Conservation (phyloP, 2,113 vertebrate species). For the Blennius ocellaris region DNA sequence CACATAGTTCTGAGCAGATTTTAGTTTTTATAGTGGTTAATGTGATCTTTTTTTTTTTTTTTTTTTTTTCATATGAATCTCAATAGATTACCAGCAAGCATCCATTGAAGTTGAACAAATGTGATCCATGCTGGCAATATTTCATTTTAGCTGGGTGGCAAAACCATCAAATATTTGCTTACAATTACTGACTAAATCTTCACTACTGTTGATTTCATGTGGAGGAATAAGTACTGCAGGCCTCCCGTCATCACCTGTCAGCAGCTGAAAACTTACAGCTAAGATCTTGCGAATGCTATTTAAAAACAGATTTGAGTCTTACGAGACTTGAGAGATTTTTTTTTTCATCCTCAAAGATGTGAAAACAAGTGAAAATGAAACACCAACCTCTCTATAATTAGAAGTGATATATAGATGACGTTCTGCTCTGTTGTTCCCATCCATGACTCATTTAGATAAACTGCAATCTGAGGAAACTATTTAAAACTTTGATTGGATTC, state of each 20-base stretch:
- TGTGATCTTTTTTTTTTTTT: slow-evolving; percentile 5
- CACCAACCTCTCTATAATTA: slow-evolving; percentile 34
- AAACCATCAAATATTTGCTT: neutral
- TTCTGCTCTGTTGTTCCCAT: slow-evolving; percentile 6
- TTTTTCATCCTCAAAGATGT: slow-evolving; percentile 3
- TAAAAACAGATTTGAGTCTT: neutral
- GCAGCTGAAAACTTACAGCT: neutral
- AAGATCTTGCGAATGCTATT: neutral
- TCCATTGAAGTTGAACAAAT: slow-evolving; percentile 33
- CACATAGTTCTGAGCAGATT: slow-evolving; percentile 12
- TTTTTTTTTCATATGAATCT: slow-evolving; percentile 3
- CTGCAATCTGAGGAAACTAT: neutral
- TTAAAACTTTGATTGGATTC: neutral
- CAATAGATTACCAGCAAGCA: neutral
- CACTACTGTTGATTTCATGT: neutral
- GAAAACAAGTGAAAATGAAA: slow-evolving; percentile 50
- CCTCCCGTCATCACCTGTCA: neutral
- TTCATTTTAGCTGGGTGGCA: slow-evolving; percentile 12
- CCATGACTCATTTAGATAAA: slow-evolving; percentile 6
- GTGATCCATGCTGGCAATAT: slow-evolving; percentile 37
- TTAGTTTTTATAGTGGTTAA: slow-evolving; percentile 4
- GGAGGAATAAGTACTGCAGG: neutral
- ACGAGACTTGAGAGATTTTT: neutral
- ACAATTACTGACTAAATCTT: slow-evolving; percentile 2
- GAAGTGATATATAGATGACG: slow-evolving; percentile 7